These are phyloP conservation scores for Escarpia spicata DNA, from an alignment of 2,888 invertebrate genomes.

Conservation along the genomic window DNA sequence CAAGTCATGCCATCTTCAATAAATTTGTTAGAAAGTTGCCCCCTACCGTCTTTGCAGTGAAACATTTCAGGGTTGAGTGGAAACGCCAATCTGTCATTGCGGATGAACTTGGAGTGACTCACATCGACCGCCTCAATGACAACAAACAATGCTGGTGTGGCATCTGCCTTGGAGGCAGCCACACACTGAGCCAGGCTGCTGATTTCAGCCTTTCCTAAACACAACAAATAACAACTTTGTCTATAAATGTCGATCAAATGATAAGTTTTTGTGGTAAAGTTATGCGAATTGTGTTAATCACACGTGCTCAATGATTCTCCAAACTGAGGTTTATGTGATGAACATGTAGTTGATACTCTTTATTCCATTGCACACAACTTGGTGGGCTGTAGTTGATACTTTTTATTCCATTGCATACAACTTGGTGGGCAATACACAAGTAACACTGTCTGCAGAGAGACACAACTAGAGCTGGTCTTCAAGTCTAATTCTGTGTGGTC, in stretches of 20 bases:
- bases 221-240: not conserved
- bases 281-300: not conserved
- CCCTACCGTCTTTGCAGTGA: not conserved
- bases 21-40: not conserved
- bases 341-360: not conserved
- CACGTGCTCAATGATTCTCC: not conserved
- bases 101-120: not conserved
- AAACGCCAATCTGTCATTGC: not conserved
- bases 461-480: not conserved
- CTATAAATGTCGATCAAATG: not conserved
- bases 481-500: not conserved
- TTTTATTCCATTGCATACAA: not conserved
- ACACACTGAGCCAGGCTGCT: not conserved
- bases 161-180: not conserved
- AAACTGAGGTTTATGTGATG: not conserved
- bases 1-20: not conserved
- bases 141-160: slow-evolving; percentile 10
- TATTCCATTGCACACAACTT: not conserved
- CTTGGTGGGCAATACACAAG: not conserved
- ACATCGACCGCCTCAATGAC: not conserved
- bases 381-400: not conserved
- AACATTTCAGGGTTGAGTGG: not conserved
- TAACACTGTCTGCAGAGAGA: not conserved
- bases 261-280: not conserved
- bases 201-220: not conserved